These are phyloP conservation scores for Oscheius sp. DNA, from an alignment of 2,888 invertebrate genomes.

Conservation along the genomic window DNA sequence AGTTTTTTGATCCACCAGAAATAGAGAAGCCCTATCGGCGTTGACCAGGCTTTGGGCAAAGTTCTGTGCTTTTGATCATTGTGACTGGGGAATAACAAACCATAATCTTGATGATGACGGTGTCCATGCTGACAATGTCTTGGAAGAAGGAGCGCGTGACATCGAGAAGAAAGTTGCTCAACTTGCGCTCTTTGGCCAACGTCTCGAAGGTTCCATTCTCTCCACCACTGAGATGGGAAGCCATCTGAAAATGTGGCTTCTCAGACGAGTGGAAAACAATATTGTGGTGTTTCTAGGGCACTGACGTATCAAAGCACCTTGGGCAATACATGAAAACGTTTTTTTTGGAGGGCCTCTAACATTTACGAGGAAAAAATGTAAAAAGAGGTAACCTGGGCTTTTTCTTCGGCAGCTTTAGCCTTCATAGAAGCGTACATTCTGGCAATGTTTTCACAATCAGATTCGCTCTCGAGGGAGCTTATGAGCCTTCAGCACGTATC, in stretches of 20 bases:
- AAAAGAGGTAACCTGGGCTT: neutral
- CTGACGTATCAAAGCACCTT: too few species aligned
- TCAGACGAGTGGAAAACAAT: too few species aligned
- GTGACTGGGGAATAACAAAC: constrained; percentile 63
- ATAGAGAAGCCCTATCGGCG: constrained; percentile 86
- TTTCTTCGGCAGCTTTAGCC: neutral
- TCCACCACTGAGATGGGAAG: constrained; percentile 78
- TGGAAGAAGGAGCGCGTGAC: constrained; percentile 88
- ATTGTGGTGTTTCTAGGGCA: too few species aligned
- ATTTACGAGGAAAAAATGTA: too few species aligned
- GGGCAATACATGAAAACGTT: too few species aligned
- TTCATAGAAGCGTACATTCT: too few species aligned
- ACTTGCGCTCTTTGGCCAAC: constrained; percentile 54
- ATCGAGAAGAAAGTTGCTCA: constrained; percentile 81
- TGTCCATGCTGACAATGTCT: constrained; percentile 87
- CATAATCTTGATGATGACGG: constrained; percentile 85
- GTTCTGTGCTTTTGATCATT: constrained; percentile 75
- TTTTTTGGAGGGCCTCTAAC: too few species aligned
- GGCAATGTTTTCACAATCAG: neutral
- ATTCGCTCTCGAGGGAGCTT: neutral
- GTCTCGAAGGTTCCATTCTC: constrained; percentile 51
- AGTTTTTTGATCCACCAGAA: constrained; percentile 83
- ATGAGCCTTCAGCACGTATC: neutral
- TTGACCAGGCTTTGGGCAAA: constrained; percentile 85
- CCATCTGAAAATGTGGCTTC: constrained; percentile 76